Evolutionary conservation across 2,888 invertebrate genomes (phyloP), one percentile per base, ranked within the genome.

Genomic region (Eupithecia dodoneata): DNA sequence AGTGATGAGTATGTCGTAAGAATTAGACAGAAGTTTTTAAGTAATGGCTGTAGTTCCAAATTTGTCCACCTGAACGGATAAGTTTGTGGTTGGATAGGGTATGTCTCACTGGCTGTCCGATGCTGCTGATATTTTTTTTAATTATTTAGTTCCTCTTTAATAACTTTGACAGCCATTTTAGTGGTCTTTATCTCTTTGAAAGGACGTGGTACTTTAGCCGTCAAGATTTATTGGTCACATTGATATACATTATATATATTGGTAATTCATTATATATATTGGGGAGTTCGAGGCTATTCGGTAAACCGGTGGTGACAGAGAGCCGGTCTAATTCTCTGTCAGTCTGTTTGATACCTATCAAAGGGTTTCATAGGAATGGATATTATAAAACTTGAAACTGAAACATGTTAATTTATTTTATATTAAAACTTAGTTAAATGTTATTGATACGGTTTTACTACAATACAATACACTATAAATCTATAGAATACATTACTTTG

Each of bases 71-170:
- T 9, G 45, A 67, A 45, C 4, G n/a, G 67, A 69, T 69, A 69
- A 44, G 67, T 69, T 45, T 66, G 42, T 30, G 41, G 41, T 18
- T 15, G 41, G 13, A 9, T n/a, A 9, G 41, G 13, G 3, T n/a
- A 9, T 4, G 67, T 18, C 18, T 45, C n/a, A 45, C 9, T 45
- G 42, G 42, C 15, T 65, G 42, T 67, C 42, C 6, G 44, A 44
- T 44, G n/a, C 67, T 44, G n/a, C 41, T 45, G 10, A 44, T 69
- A 69, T 69, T 69, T 30, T 59, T 30, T 63, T 12, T 49, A 49
- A 66, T 47, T 66, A 66, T 73, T 66, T 73, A n/a, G 73, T 49
- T 12, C 44, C 13, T 9, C 45, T 69, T 69, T 42, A 69, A n/a
- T 45, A 69, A 45, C 9, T 45, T n/a, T 69, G 69, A 69, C 45